phyloP scores from a whole-genome alignment of 2,113 vertebrate genomes.

The Trematomus loennbergii region DNA sequence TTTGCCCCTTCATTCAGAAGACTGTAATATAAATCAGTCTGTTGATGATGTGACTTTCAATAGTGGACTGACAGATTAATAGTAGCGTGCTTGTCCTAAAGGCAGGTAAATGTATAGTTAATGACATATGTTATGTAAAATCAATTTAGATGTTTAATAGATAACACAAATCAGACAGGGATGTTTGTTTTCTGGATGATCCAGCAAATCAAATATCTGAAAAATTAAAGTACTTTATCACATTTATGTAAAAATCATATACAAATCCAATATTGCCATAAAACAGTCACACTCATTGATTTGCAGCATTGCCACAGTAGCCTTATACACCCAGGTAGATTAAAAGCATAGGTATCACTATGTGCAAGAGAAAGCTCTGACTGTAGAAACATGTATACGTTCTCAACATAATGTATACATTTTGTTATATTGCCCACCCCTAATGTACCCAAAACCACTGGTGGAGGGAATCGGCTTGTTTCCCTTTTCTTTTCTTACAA shows the following conservation, averaged over 20 bases:
- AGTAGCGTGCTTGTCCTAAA: background rate
- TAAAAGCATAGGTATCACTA: background rate
- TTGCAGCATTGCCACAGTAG: background rate
- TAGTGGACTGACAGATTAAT: background rate
- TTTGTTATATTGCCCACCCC: background rate
- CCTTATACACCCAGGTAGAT: slow-evolving; percentile 4
- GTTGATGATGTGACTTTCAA: background rate
- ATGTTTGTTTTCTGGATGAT: slow-evolving; percentile 1
- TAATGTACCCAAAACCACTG: background rate
- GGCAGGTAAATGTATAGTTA: background rate
- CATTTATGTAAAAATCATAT: slow-evolving; percentile 16
- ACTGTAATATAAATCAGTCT: background rate
- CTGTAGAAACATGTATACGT: slow-evolving; percentile 1
- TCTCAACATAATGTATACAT: background rate
- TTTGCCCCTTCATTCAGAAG: background rate
- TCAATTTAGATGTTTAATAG: background rate
- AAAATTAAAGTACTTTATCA: slow-evolving; percentile 49
- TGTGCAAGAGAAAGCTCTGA: background rate
- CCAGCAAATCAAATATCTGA: slow-evolving; percentile 18
- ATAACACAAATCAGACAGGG: background rate
- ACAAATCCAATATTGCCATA: slow-evolving; percentile 33
- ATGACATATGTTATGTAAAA: background rate
- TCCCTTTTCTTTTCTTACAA: background rate
- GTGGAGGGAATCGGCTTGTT: background rate
- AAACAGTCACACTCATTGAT: slow-evolving; percentile 29